Base-by-base conservation (phyloP, 2,888 invertebrate genomes). In the Eurois occulta region DNA sequence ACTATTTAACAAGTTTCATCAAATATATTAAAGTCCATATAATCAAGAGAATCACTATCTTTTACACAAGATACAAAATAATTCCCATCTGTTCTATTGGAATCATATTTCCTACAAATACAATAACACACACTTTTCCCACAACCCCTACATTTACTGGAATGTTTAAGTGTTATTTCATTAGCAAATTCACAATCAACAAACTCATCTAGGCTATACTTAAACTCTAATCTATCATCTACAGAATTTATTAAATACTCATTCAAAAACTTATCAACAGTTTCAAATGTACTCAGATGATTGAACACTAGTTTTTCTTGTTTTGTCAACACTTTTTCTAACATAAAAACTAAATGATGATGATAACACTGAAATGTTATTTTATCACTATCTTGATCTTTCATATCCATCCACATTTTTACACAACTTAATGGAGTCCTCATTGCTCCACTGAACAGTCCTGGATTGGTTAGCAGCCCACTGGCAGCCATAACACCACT, bases 261-360 rank as follows among this genome's bases (percentile, higher is more conserved):
- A 72, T 97, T 91, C 77, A 99, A 95, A 96, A 98, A 99, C 41
- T 97, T 95, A 84, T 98, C 96, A 43, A 99, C 98, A 88, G 97
- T 97, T 73, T 97, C 95, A 90, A 97, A 98, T 78, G 97, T 97
- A 86, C 97, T 97, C 35, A 99, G 96, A 86, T 97, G 97, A 94
- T 99, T 99, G 91, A 99, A 99, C 70, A 98, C 94, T 86, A 97
- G 96, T 90, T 98, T 98, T 89, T 98, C 97, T 71, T 97, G 94
- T 90, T 98, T 98, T 0, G 97, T 97, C 87, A 99, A 96, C 60
- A 98, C 92, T 94, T 98, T 98, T 90, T 99, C 99, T 90, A 99
- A 97, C 99, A 99, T 99, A 93, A 99, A 99, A 72, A 99, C 98
- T 83, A 99, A 97, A 95, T 99, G 99, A 93, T 99, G 99, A 95